These are phyloP conservation scores for Brienomyrus brachyistius DNA, from an alignment of 2,113 vertebrate species.

Conservation along the genomic window DNA sequence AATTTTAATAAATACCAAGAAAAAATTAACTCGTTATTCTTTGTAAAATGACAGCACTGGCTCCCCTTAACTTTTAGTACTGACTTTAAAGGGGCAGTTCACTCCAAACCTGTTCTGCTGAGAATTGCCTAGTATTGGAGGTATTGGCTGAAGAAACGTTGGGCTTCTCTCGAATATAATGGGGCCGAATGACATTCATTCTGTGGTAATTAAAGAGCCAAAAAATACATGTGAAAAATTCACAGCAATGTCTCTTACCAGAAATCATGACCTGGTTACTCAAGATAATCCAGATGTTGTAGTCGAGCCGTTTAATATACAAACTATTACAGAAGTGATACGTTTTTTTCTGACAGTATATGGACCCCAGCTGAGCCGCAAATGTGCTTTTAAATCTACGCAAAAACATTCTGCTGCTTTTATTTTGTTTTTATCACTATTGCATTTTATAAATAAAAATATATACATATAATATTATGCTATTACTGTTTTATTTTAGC, in stretches of 20 bases:
- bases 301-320: too few relatives aligned
- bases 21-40: background rate
- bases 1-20: background rate
- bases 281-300: too few relatives aligned
- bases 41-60: background rate
- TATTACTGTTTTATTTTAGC: background rate
- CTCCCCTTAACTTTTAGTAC: background rate
- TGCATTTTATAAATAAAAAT: background rate
- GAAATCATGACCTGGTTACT: too few relatives aligned
- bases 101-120: too few relatives aligned
- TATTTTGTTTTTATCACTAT: background rate
- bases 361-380: background rate
- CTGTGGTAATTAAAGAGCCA: too few relatives aligned
- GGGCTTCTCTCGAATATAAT: too few relatives aligned
- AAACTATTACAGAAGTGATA: background rate
- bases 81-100: background rate
- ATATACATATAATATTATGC: too few relatives aligned
- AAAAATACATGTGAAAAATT: too few relatives aligned
- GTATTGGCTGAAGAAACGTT: too few relatives aligned
- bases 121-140: too few relatives aligned
- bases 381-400: background rate
- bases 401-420: background rate
- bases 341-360: background rate
- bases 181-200: too few relatives aligned
- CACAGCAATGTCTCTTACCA: too few relatives aligned